phyloP scores from a whole-genome alignment of 1,140 invertebrate genomes.

The Drosophila grimshawi region DNA sequence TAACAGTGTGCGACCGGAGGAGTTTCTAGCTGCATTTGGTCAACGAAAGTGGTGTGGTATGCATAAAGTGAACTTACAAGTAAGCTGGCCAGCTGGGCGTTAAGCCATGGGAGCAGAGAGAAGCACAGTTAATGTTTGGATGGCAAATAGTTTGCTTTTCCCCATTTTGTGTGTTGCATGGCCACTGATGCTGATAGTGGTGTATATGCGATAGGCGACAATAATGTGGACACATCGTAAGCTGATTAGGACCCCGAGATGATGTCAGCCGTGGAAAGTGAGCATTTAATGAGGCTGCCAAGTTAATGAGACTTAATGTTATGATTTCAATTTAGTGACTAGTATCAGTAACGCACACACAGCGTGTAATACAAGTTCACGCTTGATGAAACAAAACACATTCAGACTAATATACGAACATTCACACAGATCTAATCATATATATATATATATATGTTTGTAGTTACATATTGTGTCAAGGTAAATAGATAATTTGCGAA shows the following conservation, averaged over 20 bases:
- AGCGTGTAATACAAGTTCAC: slow-evolving; percentile 20
- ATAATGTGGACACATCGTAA: slow-evolving; percentile 54
- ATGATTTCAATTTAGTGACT: slow-evolving; percentile 72
- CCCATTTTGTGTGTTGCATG: neutral
- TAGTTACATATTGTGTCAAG: no score
- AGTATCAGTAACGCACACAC: slow-evolving; percentile 40
- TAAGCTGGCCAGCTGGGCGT: neutral
- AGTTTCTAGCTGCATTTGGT: slow-evolving; percentile 2
- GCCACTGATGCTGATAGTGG: slow-evolving; percentile 8
- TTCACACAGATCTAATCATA: neutral
- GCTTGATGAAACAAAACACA: slow-evolving; percentile 9
- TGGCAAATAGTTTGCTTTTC: slow-evolving; percentile 53
- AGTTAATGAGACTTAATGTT: slow-evolving; percentile 51
- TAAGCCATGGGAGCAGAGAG: neutral
- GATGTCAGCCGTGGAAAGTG: slow-evolving; percentile 25
- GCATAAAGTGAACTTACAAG: neutral
- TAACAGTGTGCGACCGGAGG: slow-evolving; percentile 39
- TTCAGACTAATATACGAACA: neutral
- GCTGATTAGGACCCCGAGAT: slow-evolving; percentile 57
- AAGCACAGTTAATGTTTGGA: slow-evolving; percentile 36
- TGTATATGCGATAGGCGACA: slow-evolving; percentile 2
- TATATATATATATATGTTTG: neutral
- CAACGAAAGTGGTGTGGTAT: neutral
- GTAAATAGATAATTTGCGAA: no score
- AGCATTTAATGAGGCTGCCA: slow-evolving; percentile 31